Percentiles rank a stretch among this genome's conserved stretches.
Evolutionary conservation across 2,888 invertebrate genomes (phyloP).

Genomic region (Teleiodes luculella): DNA sequence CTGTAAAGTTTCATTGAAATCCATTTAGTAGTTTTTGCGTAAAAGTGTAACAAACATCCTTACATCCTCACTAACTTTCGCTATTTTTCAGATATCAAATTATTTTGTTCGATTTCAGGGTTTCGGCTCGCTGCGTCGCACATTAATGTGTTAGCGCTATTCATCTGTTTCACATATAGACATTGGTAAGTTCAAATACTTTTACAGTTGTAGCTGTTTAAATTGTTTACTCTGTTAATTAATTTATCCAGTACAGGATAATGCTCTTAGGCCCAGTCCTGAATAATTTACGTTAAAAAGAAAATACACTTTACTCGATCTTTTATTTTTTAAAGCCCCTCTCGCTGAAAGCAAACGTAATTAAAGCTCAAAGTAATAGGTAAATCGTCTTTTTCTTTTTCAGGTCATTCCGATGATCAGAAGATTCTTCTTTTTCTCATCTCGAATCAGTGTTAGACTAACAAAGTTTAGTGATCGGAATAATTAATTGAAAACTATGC

Average conservation of each 20-base stretch:
- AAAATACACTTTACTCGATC: neutral
- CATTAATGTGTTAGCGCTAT: conserved; percentile 41
- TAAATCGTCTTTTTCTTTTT: conserved; percentile 20
- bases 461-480: conserved; percentile 47
- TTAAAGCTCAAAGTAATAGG: neutral
- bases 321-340: neutral
- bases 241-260: neutral
- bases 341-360: neutral
- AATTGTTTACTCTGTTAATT: no score
- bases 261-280: neutral
- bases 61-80: no score
- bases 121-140: conserved; percentile 44
- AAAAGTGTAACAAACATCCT: no score
- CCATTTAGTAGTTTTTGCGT: no score
- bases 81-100: neutral
- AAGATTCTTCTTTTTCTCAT: conserved; percentile 45
- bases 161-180: conserved; percentile 52
- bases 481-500: conserved; percentile 45
- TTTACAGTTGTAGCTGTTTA: neutral
- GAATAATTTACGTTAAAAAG: neutral
- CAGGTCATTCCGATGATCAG: conserved; percentile 68
- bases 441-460: conserved; percentile 65
- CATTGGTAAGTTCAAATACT: conserved; percentile 46
- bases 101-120: conserved; percentile 38
- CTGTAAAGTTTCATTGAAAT: no score